phyloP scores from a whole-genome alignment of 2,797 vertebrate species.

The Rhinichthys osculus region DNA sequence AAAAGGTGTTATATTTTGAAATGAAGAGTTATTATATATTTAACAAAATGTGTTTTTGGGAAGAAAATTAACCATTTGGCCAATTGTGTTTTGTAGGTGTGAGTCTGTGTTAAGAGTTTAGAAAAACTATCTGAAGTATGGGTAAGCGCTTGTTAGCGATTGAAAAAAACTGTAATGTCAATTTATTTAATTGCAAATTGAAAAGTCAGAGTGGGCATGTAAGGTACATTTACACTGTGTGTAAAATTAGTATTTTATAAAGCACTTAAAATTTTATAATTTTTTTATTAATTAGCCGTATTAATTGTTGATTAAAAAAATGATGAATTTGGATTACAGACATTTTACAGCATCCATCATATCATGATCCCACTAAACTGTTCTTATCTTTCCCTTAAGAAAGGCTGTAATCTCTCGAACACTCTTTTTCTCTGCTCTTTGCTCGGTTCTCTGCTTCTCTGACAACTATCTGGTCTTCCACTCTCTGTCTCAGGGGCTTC shows the following conservation, averaged over 20 bases:
- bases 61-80: no score
- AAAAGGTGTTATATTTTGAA: no score
- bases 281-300: not conserved
- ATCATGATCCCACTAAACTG: not conserved
- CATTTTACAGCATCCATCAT: not conserved
- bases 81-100: no score
- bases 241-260: not conserved
- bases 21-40: no score
- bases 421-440: not conserved
- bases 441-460: not conserved
- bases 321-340: not conserved
- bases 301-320: not conserved
- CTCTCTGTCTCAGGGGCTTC: not conserved
- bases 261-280: not conserved
- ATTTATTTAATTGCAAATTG: not conserved
- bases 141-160: no score
- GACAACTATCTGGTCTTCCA: not conserved
- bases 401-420: not conserved
- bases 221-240: not conserved
- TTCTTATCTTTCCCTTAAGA: not conserved
- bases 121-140: no score
- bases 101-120: no score
- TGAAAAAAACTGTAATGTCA: no score
- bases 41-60: no score
- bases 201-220: not conserved